Conservation (phyloP, 1,140 invertebrate species). For the Parapsyche elsis region DNA sequence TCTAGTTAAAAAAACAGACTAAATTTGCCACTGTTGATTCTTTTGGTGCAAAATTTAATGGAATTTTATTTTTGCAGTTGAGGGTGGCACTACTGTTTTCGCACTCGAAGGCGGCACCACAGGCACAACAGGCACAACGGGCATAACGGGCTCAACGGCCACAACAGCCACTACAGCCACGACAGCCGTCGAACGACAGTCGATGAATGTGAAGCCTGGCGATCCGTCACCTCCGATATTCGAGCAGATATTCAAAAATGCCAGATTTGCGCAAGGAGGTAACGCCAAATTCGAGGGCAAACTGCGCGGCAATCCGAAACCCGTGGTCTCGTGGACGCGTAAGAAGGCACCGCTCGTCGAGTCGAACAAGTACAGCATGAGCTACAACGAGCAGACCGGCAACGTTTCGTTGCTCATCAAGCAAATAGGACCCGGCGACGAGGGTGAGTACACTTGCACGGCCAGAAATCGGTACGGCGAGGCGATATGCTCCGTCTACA, state of each 20-base stretch:
- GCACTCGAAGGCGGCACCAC: not conserved
- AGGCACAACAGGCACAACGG: not conserved
- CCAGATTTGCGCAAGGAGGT: slow-evolving; percentile 91
- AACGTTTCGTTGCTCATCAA: slow-evolving; percentile 89
- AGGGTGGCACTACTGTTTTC: slow-evolving; percentile 32
- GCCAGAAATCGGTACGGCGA: slow-evolving; percentile 93
- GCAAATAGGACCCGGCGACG: slow-evolving; percentile 91
- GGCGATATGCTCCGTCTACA: slow-evolving; percentile 94
- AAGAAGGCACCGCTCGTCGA: slow-evolving; percentile 84
- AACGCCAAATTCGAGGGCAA: slow-evolving; percentile 93
- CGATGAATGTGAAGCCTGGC: slow-evolving; percentile 68
- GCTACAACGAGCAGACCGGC: slow-evolving; percentile 87
- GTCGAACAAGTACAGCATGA: slow-evolving; percentile 86
- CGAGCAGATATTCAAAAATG: slow-evolving; percentile 93
- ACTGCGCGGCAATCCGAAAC: slow-evolving; percentile 91
- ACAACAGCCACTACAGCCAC: not conserved
- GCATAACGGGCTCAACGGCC: not conserved
- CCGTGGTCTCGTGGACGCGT: slow-evolving; percentile 93
- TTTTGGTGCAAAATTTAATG: too few relatives aligned
- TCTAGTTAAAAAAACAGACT: too few relatives aligned
- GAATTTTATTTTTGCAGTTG: slow-evolving; percentile 41
- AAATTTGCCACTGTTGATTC: too few relatives aligned
- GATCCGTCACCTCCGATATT: slow-evolving; percentile 88
- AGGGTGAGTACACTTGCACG: slow-evolving; percentile 95
- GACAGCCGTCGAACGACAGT: slow-evolving; percentile 61